Percentiles rank a stretch among this genome's conserved stretches.
These are phyloP conservation scores for Nysson spinosus DNA, from an alignment of 2,888 invertebrate genomes.

Conservation along the genomic window DNA sequence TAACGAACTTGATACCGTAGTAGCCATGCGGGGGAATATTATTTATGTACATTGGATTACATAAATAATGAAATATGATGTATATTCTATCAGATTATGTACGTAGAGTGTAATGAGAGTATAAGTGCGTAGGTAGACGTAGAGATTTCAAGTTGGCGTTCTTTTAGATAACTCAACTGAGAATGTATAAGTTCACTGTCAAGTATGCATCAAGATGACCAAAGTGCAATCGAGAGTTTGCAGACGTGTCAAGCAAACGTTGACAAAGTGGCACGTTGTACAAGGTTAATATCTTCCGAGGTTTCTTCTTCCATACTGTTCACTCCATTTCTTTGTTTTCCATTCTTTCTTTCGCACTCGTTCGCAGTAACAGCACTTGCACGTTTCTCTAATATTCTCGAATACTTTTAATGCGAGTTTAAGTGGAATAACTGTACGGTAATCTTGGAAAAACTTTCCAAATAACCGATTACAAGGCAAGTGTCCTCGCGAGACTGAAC, in stretches of 20 bases:
- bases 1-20: too few relatives aligned
- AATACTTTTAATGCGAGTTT: too few relatives aligned
- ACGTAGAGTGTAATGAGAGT: not conserved
- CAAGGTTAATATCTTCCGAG: conserved; percentile 1
- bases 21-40: too few relatives aligned
- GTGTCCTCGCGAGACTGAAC: too few relatives aligned
- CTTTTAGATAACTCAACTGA: not conserved
- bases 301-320: not conserved
- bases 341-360: not conserved
- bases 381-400: too few relatives aligned
- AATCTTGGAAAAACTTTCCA: too few relatives aligned
- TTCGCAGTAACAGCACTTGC: not conserved
- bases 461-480: too few relatives aligned
- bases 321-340: not conserved
- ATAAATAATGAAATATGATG: too few relatives aligned
- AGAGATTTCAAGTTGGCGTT: not conserved
- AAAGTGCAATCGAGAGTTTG: conserved; percentile 12
- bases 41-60: too few relatives aligned
- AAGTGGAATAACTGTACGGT: too few relatives aligned
- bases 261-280: not conserved
- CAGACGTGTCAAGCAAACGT: conserved; percentile 1
- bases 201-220: conserved; percentile 7
- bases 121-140: too few relatives aligned
- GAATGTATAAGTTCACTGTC: conserved; percentile 3
- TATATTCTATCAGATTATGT: too few relatives aligned